Evolutionary conservation across 2,113 vertebrate species (phyloP).

Genomic region (Tinamus guttatus): DNA sequence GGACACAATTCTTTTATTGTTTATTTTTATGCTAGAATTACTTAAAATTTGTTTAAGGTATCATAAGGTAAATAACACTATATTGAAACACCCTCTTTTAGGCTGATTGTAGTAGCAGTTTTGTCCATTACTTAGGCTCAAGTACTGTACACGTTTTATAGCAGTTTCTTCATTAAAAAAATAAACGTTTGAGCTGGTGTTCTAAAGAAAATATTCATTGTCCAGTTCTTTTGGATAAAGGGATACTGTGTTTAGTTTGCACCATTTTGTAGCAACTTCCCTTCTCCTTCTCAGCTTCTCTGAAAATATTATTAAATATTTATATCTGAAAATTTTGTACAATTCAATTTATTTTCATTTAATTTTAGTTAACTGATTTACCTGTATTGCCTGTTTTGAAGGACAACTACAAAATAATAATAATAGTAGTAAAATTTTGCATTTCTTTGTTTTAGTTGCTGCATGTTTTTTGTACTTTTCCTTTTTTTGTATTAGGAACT

Average conservation of each 20-base stretch:
- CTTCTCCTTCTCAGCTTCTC: not conserved
- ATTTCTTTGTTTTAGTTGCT: not conserved
- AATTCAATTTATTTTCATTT: not conserved
- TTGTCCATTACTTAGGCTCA: not conserved
- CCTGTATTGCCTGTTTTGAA: not conserved
- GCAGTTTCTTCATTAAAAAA: not conserved
- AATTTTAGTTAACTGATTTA: not conserved
- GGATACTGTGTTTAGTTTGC: not conserved
- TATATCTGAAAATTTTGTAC: not conserved
- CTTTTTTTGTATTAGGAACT: not conserved
- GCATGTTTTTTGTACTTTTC: not conserved
- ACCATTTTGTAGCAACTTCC: not conserved
- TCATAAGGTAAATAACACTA: not conserved
- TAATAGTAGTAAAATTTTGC: not conserved
- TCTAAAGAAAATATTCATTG: not conserved
- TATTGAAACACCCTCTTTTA: not conserved
- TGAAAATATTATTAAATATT: not conserved
- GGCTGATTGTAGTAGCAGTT: not conserved
- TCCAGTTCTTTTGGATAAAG: not conserved
- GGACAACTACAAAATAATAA: not conserved
- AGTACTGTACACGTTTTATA: not conserved
- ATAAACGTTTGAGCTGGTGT: not conserved
- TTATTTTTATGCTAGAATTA: not conserved
- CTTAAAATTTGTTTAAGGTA: fast-evolving
- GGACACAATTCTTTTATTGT: not conserved